Evolutionary conservation across 1,140 invertebrate genomes (phyloP).

Genomic region (Formica selysi): DNA sequence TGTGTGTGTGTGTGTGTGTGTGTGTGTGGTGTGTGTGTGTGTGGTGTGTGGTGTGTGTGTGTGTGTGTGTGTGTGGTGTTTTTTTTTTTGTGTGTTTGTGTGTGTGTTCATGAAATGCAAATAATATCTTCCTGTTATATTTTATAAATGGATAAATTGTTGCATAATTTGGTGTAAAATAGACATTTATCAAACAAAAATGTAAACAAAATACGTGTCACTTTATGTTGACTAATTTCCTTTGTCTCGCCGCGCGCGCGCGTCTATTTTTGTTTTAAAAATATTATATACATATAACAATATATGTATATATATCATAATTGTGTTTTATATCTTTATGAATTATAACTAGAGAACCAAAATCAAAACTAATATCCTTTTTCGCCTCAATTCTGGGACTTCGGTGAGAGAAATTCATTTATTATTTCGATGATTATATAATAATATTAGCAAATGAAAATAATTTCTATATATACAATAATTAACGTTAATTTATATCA

Average conservation of each 20-base stretch:
- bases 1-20: too few relatives aligned
- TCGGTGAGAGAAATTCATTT: conserved; percentile 45
- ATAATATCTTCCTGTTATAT: background rate
- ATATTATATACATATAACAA: background rate
- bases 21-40: too few relatives aligned
- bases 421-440: conserved; percentile 40
- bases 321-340: background rate
- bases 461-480: conserved; percentile 45
- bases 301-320: conserved; percentile 4
- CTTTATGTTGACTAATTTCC: conserved; percentile 27
- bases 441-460: conserved; percentile 36
- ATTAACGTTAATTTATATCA: conserved; percentile 38
- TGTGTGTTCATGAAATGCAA: background rate
- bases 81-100: too few relatives aligned
- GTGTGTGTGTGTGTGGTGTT: too few relatives aligned
- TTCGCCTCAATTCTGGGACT: background rate
- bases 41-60: too few relatives aligned
- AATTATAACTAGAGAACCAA: conserved; percentile 13
- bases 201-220: background rate
- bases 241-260: background rate
- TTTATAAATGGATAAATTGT: background rate
- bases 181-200: background rate
- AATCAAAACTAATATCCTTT: conserved; percentile 24
- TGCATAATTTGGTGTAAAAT: background rate
- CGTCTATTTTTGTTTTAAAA: background rate